phyloP scores from a whole-genome alignment of 2,797 vertebrate species.

The Oryzias sinensis region DNA sequence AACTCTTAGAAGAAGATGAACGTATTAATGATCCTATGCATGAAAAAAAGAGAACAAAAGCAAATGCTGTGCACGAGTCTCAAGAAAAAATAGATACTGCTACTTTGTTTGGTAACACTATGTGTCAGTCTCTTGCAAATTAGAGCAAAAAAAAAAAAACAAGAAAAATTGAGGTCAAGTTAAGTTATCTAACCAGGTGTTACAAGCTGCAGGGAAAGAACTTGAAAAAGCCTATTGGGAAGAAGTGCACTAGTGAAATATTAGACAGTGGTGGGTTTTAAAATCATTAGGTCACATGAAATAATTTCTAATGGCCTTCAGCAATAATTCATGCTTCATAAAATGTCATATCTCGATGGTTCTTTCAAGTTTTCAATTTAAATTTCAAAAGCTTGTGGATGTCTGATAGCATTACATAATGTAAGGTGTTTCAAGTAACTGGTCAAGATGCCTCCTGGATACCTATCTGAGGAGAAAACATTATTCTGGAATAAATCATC shows the following conservation, averaged over 20 bases:
- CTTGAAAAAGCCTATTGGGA: conserved; percentile 57
- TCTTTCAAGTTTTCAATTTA: conserved; percentile 35
- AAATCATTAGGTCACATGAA: conserved; percentile 54
- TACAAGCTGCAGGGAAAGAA: conserved; percentile 47
- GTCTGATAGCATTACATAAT: background rate
- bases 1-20: background rate
- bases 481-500: too few relatives aligned
- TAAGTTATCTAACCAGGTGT: conserved; percentile 57
- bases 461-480: too few relatives aligned
- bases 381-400: conserved; percentile 29
- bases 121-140: conserved; percentile 22
- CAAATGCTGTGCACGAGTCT: too few relatives aligned
- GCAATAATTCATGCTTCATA: conserved; percentile 55
- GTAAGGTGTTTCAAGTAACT: too few relatives aligned
- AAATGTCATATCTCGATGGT: conserved; percentile 37
- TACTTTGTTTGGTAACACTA: conserved; percentile 1
- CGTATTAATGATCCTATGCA: too few relatives aligned
- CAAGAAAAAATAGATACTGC: background rate
- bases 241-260: conserved; percentile 53
- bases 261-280: conserved; percentile 57
- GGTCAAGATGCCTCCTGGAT: too few relatives aligned
- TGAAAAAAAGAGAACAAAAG: too few relatives aligned
- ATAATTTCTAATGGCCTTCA: conserved; percentile 56
- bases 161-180: conserved; percentile 49
- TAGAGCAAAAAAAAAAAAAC: conserved; percentile 38